Evolutionary conservation across 1,140 invertebrate genomes (phyloP).

Genomic region (Ylistrum balloti): DNA sequence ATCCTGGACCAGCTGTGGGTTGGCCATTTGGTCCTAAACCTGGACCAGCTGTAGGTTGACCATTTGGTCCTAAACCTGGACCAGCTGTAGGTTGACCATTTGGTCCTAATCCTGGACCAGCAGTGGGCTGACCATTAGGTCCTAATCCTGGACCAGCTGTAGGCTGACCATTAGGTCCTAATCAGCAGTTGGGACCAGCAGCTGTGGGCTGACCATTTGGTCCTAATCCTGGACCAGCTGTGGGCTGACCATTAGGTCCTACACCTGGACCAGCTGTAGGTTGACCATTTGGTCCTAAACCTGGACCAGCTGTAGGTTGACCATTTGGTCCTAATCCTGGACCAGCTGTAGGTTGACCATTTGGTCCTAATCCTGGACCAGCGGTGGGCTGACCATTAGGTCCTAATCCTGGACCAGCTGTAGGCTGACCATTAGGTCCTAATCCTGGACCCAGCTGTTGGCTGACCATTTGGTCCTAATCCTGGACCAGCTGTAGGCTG

Average conservation of each 20-base stretch:
- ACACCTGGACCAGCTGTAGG: conserved; percentile 46
- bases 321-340: conserved; percentile 49
- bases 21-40: neutral
- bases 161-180: conserved; percentile 36
- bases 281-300: conserved; percentile 65
- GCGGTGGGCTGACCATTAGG: conserved; percentile 46
- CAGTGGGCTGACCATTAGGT: conserved; percentile 71
- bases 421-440: conserved; percentile 45
- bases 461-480: conserved; percentile 44
- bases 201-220: conserved; percentile 56
- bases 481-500: neutral
- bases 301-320: conserved; percentile 53
- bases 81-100: conserved; percentile 25
- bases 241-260: neutral
- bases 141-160: conserved; percentile 60
- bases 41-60: neutral
- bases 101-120: conserved; percentile 72
- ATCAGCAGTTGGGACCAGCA: neutral
- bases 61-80: neutral
- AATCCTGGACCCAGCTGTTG: conserved; percentile 25
- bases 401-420: conserved; percentile 47
- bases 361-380: conserved; percentile 43
- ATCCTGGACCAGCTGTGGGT: neutral
- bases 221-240: conserved; percentile 41
- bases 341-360: conserved; percentile 49